phyloP scores from a whole-genome alignment of 2,797 vertebrate genomes.

The Lemur catta region DNA sequence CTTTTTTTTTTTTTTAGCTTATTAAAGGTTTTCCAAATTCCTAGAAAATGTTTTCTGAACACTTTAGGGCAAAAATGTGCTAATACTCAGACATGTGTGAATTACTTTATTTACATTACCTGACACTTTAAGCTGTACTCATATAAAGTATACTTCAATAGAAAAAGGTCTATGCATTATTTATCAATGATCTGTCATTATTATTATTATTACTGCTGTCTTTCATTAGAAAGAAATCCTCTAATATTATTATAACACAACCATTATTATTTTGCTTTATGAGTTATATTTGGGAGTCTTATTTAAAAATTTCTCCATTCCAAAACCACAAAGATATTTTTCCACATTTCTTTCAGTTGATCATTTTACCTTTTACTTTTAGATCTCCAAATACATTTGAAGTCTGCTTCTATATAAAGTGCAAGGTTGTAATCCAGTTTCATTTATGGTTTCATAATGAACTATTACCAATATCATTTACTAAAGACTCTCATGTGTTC shows the following conservation, averaged over 20 bases:
- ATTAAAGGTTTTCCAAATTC: not conserved
- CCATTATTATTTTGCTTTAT: not conserved
- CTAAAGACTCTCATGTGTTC: not conserved
- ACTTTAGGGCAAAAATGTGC: not conserved
- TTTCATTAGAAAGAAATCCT: not conserved
- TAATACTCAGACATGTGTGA: not conserved
- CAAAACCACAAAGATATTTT: not conserved
- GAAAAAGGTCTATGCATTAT: not conserved
- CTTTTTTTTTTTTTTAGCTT: not conserved
- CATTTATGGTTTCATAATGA: not conserved
- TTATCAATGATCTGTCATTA: not conserved
- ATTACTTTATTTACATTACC: not conserved
- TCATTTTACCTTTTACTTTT: not conserved
- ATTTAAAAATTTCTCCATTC: not conserved
- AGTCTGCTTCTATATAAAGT: not conserved
- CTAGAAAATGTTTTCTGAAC: not conserved
- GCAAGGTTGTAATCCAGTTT: not conserved
- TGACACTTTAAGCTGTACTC: not conserved
- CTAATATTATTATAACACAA: not conserved
- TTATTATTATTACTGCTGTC: not conserved
- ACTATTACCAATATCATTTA: not conserved
- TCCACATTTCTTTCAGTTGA: not conserved
- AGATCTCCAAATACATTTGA: not conserved
- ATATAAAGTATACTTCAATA: not conserved
- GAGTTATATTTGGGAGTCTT: not conserved